phyloP scores from a whole-genome alignment of 2,113 vertebrate genomes.

The Gymnobelideus leadbeateri region DNA sequence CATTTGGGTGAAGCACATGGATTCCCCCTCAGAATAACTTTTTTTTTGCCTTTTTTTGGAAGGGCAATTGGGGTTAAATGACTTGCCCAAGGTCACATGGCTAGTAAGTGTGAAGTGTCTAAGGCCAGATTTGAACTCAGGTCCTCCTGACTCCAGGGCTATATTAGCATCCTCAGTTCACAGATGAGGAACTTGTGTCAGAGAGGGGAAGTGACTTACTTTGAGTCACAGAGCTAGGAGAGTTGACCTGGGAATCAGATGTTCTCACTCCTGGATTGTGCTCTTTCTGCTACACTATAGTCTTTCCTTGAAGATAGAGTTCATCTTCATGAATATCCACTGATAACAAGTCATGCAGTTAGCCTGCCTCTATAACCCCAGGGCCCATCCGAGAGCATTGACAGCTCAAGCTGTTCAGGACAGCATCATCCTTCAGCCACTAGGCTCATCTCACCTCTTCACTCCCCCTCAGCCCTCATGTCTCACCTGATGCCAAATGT shows the following conservation, averaged over 20 bases:
- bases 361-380: neutral
- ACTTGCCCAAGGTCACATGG: too few species aligned
- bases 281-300: neutral
- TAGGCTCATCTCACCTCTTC: neutral
- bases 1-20: too few species aligned
- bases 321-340: neutral
- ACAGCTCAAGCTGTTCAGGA: neutral
- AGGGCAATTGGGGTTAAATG: too few species aligned
- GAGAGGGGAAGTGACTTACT: neutral
- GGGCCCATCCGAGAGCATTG: neutral
- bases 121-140: too few species aligned
- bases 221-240: neutral
- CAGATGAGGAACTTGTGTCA: neutral
- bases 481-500: neutral
- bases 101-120: too few species aligned
- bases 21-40: too few species aligned
- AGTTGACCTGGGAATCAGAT: neutral
- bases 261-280: neutral
- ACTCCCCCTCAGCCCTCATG: neutral
- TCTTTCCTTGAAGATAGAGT: neutral
- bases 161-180: neutral
- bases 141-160: neutral
- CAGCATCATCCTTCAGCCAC: too few species aligned
- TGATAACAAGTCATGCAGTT: too few species aligned
- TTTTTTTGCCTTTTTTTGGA: too few species aligned